phyloP scores from a whole-genome alignment of 2,888 invertebrate genomes.

The Lysandra bellargus region DNA sequence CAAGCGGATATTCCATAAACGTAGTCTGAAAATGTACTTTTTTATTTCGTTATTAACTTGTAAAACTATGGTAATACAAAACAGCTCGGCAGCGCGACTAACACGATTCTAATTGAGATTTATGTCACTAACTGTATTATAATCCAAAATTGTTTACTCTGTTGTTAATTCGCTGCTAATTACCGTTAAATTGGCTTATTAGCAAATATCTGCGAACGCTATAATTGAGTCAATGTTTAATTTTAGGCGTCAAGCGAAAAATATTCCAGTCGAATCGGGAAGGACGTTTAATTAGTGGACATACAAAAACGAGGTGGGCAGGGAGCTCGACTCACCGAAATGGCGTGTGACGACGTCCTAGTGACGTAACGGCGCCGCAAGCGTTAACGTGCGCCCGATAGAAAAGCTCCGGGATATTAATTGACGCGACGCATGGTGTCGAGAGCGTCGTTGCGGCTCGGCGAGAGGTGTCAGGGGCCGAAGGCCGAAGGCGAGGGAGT shows the following conservation, averaged over 20 bases:
- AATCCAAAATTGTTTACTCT: neutral
- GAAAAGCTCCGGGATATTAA: conserved; percentile 63
- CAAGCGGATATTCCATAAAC: neutral
- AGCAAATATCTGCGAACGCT: neutral
- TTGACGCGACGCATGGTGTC: conserved; percentile 57
- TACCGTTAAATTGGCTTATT: neutral
- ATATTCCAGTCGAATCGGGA: neutral
- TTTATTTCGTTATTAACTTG: neutral
- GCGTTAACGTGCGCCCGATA: conserved; percentile 52
- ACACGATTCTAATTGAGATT: neutral
- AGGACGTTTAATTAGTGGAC: conserved; percentile 6
- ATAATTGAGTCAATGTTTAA: conserved; percentile 7
- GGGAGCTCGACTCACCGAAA: conserved; percentile 13
- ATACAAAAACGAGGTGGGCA: neutral
- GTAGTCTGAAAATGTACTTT: neutral
- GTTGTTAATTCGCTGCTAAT: neutral
- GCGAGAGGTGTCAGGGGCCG: conserved; percentile 43
- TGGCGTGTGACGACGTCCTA: neutral
- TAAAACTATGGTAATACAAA: neutral
- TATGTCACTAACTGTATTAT: neutral
- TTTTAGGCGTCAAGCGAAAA: neutral
- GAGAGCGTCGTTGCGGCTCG: conserved; percentile 63
- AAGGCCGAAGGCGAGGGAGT: conserved; percentile 50
- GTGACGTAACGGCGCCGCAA: neutral
- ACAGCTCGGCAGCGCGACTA: neutral